Evolutionary conservation across 2,113 vertebrate genomes (phyloP).

Genomic region (Panthera leo): DNA sequence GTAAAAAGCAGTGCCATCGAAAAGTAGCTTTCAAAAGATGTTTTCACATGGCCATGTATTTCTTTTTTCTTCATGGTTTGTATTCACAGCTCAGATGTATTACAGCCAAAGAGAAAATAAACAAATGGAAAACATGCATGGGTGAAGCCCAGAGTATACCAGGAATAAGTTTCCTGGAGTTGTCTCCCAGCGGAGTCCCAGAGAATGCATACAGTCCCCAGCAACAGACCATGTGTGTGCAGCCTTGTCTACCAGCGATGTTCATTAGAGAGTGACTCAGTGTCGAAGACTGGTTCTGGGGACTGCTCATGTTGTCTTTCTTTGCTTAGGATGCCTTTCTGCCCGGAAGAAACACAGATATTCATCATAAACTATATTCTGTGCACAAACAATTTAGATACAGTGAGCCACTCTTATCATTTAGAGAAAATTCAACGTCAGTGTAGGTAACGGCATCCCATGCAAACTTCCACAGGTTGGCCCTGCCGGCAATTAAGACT

Average conservation of each 20-base stretch:
- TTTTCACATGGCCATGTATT: not conserved
- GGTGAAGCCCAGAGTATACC: not conserved
- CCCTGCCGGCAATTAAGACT: not conserved
- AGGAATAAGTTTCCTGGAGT: not conserved
- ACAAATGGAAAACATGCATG: not conserved
- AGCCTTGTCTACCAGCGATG: not conserved
- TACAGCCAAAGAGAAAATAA: not conserved
- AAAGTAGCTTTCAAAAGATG: not conserved
- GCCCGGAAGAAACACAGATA: not conserved
- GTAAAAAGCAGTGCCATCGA: not conserved
- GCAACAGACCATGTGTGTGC: no score
- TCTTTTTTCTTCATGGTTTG: not conserved
- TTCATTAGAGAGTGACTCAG: not conserved
- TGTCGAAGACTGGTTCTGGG: not conserved
- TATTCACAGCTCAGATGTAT: not conserved
- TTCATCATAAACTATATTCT: not conserved
- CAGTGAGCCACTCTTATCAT: not conserved
- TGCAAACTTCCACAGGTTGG: fast-evolving
- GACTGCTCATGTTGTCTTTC: not conserved
- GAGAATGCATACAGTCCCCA: not conserved
- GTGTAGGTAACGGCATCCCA: fast-evolving
- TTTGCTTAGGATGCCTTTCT: not conserved
- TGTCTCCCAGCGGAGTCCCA: no score
- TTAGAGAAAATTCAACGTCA: no score
- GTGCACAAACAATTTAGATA: not conserved